Base-by-base conservation (phyloP, 2,113 vertebrate species). In the Scartelaos histophorus region DNA sequence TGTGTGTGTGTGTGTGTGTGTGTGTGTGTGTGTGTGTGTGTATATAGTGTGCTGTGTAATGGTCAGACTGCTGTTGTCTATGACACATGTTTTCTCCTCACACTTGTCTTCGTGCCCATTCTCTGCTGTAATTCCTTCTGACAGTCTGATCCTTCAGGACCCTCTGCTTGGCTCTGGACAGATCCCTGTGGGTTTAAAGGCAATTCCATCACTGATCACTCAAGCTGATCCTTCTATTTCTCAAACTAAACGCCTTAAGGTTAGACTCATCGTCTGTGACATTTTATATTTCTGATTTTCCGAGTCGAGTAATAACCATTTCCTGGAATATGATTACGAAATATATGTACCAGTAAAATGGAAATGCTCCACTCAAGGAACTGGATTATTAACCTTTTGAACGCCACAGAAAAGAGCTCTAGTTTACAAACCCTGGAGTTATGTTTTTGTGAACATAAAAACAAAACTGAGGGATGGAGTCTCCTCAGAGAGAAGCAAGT, bases 121-220 rank as follows among this genome's bases (percentile, higher is more conserved):
- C 57, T 12, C 13, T 15, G 7, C 25, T 34, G 24, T 29, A 43
- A 61, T 12, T 76, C 15, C 15, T 62, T 7, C 34, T 56, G 53
- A 57, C 1, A 53, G 43, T 19, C 34, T 2, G 38, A 57, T 34
- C 62, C 35, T 21, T 3, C 21, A 21, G 51, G n/a, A n/a, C 51
- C n/a, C 10, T 54, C 51, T 54, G 57, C 65, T n/a, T 49, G 67
- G 56, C 38, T 5, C 54, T n/a, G 11, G 38, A 17, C 25, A 22
- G 15, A 75, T 66, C 70, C 66, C 69, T 29, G 15, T 2, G 66
- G 62, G 35, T 79, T 76, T 22, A 57, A 49, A 46, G 70, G 75
- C 64, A 72, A 29, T 83, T 83, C 74, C 68, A 74, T 71, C 64
- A 60, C 69, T 66, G 72, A 78, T 85, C 78, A 61, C 62, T 75